These are phyloP conservation scores for Anastrepha obliqua DNA, from an alignment of 1,140 invertebrate species.

Conservation along the genomic window DNA sequence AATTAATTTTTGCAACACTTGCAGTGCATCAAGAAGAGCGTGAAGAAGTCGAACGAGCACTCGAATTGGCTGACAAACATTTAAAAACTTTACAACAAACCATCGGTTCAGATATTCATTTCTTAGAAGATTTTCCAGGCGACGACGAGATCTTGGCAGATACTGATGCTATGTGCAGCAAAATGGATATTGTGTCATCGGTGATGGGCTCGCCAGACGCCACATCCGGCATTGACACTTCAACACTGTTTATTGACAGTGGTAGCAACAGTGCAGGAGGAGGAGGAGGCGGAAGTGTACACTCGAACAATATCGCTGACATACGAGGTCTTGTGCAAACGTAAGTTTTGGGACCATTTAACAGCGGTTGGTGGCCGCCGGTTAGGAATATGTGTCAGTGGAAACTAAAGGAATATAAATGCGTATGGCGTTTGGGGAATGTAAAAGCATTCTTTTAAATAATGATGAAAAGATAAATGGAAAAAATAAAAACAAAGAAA, in stretches of 20 bases:
- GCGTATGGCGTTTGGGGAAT: neutral
- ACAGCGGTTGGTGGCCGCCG: neutral
- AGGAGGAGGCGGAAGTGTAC: conserved; percentile 53
- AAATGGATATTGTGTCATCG: conserved; percentile 59
- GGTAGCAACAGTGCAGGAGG: conserved; percentile 60
- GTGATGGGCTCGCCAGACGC: conserved; percentile 68
- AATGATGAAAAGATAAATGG: neutral
- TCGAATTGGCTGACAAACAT: conserved; percentile 87
- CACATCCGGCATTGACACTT: conserved; percentile 66
- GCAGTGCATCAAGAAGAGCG: conserved; percentile 86
- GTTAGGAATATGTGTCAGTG: neutral
- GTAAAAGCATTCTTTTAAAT: neutral
- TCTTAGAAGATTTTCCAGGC: conserved; percentile 70
- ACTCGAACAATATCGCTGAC: conserved; percentile 60
- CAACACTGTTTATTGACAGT: conserved; percentile 69
- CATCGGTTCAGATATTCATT: conserved; percentile 78
- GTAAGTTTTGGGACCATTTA: conserved; percentile 56
- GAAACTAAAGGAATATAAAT: neutral
- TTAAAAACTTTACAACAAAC: conserved; percentile 85
- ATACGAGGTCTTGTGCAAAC: conserved; percentile 71
- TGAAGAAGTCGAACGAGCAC: conserved; percentile 87
- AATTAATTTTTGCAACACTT: too few species aligned
- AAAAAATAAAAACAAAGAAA: conserved; percentile 17
- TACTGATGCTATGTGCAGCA: conserved; percentile 56
- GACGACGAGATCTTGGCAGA: conserved; percentile 68